Base-by-base conservation (phyloP, 53 echinoderm and acorn worm species). In the Henricia sp. region DNA sequence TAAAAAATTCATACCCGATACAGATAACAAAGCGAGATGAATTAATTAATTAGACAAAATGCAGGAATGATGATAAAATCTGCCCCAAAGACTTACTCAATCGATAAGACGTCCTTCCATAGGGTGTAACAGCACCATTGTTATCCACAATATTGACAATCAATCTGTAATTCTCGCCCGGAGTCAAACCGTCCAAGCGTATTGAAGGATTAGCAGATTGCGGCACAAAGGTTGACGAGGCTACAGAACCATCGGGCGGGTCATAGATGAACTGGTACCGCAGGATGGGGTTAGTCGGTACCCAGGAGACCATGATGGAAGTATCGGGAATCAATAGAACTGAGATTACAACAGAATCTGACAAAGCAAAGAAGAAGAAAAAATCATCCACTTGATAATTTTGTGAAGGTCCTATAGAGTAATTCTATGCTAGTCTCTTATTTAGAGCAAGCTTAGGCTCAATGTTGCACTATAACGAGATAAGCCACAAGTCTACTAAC, bases 41-140 rank as follows among this genome's bases (percentile, higher is more conserved):
- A n/a, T n/a, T n/a, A n/a, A n/a, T n/a, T n/a, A n/a, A n/a, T n/a
- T n/a, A n/a, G n/a, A n/a, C n/a, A n/a, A n/a, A n/a, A n/a, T n/a
- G n/a, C n/a, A n/a, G n/a, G n/a, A n/a, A n/a, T n/a, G n/a, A n/a
- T n/a, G n/a, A n/a, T n/a, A n/a, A n/a, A n/a, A n/a, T n/a, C n/a
- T n/a, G n/a, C n/a, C n/a, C n/a, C n/a, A n/a, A n/a, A n/a, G 5
- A 89, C 74, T 84, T 51, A 89, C 89, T 76, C 19, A 89, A 70
- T n/a, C 84, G 68, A 37, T 62, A 70, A 2, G 89, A 59, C 25
- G 68, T 76, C 1, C 69, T 37, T 2, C 50, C 89, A 21, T 84
- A 37, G 19, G 69, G 74, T 4, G 58, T 20, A 9, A 67, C 36
- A 24, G 33, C 34, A 16, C 89, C 89, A 33, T 5, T 41, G 23